These are phyloP conservation scores for Chionis minor DNA, from an alignment of 2,113 vertebrate genomes.

Conservation along the genomic window DNA sequence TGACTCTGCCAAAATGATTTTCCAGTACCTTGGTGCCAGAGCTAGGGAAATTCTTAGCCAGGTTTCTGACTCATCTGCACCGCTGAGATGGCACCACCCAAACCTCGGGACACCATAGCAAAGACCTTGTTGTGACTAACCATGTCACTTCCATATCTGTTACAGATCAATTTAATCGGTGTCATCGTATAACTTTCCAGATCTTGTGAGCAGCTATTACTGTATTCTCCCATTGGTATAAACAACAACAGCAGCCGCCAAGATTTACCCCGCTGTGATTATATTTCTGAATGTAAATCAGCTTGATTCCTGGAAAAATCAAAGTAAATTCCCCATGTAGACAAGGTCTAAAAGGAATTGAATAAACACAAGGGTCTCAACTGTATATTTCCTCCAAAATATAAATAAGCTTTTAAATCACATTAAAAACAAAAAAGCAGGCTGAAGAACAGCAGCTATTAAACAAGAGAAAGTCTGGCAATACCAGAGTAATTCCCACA, in stretches of 20 bases:
- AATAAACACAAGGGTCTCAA: neutral
- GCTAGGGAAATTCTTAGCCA: neutral
- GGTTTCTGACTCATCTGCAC: neutral
- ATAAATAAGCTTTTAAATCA: slow-evolving; percentile 43
- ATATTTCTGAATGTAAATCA: slow-evolving; percentile 9
- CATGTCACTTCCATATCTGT: neutral
- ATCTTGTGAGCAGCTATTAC: neutral
- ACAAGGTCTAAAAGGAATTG: slow-evolving; percentile 2
- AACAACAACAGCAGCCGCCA: neutral
- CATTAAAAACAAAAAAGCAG: neutral
- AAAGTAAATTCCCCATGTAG: neutral
- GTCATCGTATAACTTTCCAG: neutral
- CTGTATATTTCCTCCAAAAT: slow-evolving; percentile 1
- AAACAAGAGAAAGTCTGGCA: slow-evolving; percentile 12
- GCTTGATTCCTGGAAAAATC: slow-evolving; percentile 7
- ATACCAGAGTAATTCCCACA: slow-evolving; percentile 17
- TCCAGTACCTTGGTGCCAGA: neutral
- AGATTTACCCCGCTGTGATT: neutral
- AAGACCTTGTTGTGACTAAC: neutral
- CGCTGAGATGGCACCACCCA: neutral
- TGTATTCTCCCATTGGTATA: neutral
- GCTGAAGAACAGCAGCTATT: neutral
- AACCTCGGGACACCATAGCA: neutral
- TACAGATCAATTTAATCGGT: neutral
- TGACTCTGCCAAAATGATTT: neutral